Evolutionary conservation across 2,113 vertebrate genomes (phyloP).

Genomic region (Fregata magnificens): DNA sequence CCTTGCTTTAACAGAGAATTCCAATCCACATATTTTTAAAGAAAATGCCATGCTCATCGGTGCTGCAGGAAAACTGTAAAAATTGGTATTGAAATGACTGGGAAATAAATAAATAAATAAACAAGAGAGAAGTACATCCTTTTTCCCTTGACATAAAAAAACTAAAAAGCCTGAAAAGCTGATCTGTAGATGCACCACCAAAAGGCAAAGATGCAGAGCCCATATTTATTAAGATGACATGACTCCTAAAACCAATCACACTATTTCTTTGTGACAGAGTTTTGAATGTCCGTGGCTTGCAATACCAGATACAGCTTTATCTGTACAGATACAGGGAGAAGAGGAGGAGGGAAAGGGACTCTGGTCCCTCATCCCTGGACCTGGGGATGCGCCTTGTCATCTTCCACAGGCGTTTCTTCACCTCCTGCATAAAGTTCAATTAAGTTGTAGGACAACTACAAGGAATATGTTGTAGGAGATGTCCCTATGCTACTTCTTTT

Average conservation of each 20-base stretch:
- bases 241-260: neutral
- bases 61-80: neutral
- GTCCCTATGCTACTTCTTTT: neutral
- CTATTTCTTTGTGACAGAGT: neutral
- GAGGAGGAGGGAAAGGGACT: neutral
- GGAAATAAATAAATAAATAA: neutral
- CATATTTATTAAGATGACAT: neutral
- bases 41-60: neutral
- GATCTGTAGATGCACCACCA: neutral
- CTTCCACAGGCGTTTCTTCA: neutral
- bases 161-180: neutral
- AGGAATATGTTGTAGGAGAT: neutral
- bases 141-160: neutral
- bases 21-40: neutral
- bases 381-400: neutral
- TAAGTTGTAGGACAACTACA: neutral
- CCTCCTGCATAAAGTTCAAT: neutral
- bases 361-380: neutral
- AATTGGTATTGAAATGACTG: neutral
- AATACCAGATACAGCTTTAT: neutral
- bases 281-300: neutral
- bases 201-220: neutral
- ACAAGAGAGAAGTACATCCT: neutral
- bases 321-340: neutral
- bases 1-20: neutral